Percentiles rank a stretch among this genome's conserved stretches.
These are phyloP conservation scores for Peromyscus aztecus DNA, from an alignment of 2,797 vertebrate species.

Conservation along the genomic window DNA sequence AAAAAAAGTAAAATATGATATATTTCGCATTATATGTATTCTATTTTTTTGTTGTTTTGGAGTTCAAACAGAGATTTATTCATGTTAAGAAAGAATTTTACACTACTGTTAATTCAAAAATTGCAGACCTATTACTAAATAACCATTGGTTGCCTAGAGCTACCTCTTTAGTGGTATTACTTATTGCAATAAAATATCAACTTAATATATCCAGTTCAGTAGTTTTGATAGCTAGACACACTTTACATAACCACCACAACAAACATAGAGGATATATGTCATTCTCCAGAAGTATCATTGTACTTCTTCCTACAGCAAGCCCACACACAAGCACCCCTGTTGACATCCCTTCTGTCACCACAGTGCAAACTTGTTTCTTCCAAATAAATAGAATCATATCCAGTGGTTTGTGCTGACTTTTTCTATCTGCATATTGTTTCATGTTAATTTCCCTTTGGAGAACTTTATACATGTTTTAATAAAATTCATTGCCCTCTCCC, in stretches of 20 bases:
- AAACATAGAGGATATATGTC: not conserved
- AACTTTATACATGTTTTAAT: not conserved
- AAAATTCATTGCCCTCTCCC: not conserved
- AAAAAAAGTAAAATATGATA: not conserved
- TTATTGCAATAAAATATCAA: not conserved
- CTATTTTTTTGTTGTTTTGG: not conserved
- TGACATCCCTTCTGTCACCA: not conserved
- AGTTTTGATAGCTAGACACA: not conserved
- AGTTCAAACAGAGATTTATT: not conserved
- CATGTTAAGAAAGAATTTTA: not conserved
- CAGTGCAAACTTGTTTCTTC: not conserved
- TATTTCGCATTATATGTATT: not conserved
- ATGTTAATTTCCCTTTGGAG: not conserved
- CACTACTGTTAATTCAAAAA: not conserved
- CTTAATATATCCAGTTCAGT: not conserved
- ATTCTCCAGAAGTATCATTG: not conserved
- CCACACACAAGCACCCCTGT: not conserved
- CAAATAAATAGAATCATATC: not conserved
- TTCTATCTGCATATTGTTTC: not conserved
- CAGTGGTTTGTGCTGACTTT: not conserved
- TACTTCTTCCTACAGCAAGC: not conserved
- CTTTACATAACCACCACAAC: not conserved
- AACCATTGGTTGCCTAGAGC: not conserved
- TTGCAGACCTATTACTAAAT: not conserved
- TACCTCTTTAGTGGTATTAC: not conserved